Conservation (phyloP, 2,113 vertebrate genomes). For the Rhineura floridana region DNA sequence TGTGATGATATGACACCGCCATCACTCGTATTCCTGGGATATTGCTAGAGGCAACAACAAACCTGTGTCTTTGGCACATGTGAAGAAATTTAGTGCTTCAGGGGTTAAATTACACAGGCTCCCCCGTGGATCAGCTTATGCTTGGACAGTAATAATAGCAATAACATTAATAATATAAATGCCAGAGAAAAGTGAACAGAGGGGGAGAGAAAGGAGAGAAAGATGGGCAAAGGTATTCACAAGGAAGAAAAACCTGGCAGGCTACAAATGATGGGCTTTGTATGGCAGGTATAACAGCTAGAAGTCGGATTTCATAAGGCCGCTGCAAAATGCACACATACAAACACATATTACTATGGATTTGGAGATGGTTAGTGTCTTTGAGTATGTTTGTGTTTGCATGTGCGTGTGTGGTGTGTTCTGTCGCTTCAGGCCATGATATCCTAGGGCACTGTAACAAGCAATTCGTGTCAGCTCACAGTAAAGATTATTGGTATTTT, state of each 20-base stretch:
- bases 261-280: background rate
- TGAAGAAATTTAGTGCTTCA: conserved; percentile 71
- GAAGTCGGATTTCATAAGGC: conserved; percentile 38
- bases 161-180: conserved; percentile 68
- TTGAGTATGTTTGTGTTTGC: conserved; percentile 2
- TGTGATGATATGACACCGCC: conserved; percentile 74
- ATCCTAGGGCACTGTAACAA: conserved; percentile 63
- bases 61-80: conserved; percentile 74
- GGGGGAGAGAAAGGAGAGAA: conserved; percentile 27
- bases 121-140: conserved; percentile 70
- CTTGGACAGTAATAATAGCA: conserved; percentile 70
- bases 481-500: conserved; percentile 68
- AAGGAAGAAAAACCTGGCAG: conserved; percentile 45
- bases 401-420: rapidly evolving
- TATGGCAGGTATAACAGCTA: conserved; percentile 49
- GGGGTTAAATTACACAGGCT: conserved; percentile 72
- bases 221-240: conserved; percentile 30
- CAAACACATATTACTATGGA: conserved; percentile 31
- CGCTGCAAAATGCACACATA: conserved; percentile 22
- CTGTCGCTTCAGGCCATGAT: conserved; percentile 46
- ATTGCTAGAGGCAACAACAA: conserved; percentile 78
- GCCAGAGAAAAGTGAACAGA: conserved; percentile 40
- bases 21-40: conserved; percentile 72
- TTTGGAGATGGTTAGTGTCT: conserved; percentile 39
- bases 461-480: conserved; percentile 56